These are phyloP conservation scores for Fragum sueziense DNA, from an alignment of 2,888 invertebrate genomes.

Conservation along the genomic window DNA sequence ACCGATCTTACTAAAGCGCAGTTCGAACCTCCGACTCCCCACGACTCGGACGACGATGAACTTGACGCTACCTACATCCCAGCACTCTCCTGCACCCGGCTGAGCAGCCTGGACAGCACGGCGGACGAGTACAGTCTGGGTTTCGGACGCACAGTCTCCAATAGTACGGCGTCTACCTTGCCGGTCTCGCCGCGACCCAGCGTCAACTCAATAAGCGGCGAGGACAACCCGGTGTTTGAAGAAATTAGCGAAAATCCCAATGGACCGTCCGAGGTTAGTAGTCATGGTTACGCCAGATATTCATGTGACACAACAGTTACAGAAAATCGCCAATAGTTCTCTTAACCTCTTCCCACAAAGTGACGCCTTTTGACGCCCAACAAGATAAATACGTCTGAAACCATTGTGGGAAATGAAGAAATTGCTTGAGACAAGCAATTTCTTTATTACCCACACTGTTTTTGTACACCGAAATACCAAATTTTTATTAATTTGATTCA, in stretches of 20 bases:
- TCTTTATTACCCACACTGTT: too few species aligned
- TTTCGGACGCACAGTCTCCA: constrained; percentile 54
- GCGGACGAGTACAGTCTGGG: constrained; percentile 52
- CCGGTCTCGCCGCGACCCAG: constrained; percentile 49
- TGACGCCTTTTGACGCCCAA: too few species aligned
- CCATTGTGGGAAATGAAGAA: too few species aligned
- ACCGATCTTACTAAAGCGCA: constrained; percentile 70
- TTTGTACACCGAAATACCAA: too few species aligned
- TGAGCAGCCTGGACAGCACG: constrained; percentile 49
- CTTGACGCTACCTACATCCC: constrained; percentile 45
- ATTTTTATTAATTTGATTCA: too few species aligned
- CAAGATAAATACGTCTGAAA: too few species aligned
- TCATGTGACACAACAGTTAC: too few species aligned
- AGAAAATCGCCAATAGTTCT: too few species aligned
- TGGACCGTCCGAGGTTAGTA: constrained; percentile 36
- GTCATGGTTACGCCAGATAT: not conserved
- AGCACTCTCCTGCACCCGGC: constrained; percentile 45
- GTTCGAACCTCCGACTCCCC: constrained; percentile 56
- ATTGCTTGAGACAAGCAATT: too few species aligned
- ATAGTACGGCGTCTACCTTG: constrained; percentile 53
- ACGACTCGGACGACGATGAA: constrained; percentile 54
- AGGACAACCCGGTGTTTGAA: constrained; percentile 55
- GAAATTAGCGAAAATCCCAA: constrained; percentile 50
- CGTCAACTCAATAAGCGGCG: constrained; percentile 47
- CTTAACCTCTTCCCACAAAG: too few species aligned